Percentiles rank a stretch among this genome's conserved stretches.
Evolutionary conservation across 2,888 invertebrate genomes (phyloP).

Genomic region (Agrilus mali): DNA sequence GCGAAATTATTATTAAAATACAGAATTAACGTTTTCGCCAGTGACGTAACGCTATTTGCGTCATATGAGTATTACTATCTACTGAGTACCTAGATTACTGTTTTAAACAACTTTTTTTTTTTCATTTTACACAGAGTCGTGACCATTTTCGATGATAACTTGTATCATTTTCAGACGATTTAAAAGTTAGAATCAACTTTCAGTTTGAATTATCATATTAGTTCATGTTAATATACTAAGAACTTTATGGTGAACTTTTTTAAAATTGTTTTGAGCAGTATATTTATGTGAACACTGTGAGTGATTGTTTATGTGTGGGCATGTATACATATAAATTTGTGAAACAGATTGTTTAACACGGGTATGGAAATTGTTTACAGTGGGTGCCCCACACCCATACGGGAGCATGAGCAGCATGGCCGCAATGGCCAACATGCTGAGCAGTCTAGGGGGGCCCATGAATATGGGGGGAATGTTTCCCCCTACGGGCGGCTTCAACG

Average conservation of each 20-base stretch:
- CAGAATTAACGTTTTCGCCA: too few relatives aligned
- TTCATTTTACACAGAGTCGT: too few relatives aligned
- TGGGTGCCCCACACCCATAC: slow-evolving; percentile 20
- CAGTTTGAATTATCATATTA: too few relatives aligned
- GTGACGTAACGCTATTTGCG: neutral
- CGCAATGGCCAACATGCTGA: slow-evolving; percentile 37
- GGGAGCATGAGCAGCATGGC: slow-evolving; percentile 34
- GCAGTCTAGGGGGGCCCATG: slow-evolving; percentile 33
- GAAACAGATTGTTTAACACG: slow-evolving; percentile 1
- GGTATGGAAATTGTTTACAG: slow-evolving; percentile 10
- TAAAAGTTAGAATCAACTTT: too few relatives aligned
- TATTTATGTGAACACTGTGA: too few relatives aligned
- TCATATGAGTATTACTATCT: slow-evolving; percentile 2
- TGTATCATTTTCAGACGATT: too few relatives aligned
- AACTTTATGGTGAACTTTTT: too few relatives aligned
- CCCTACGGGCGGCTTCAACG: slow-evolving; percentile 43
- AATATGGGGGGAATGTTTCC: slow-evolving; percentile 29
- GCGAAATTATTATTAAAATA: too few relatives aligned
- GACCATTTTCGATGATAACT: too few relatives aligned
- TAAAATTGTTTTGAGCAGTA: too few relatives aligned
- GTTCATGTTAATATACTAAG: too few relatives aligned
- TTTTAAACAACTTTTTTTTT: too few relatives aligned
- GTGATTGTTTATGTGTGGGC: neutral
- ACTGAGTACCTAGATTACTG: neutral
- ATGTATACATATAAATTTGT: neutral